Evolutionary conservation across 2,888 invertebrate species (phyloP).

Genomic region (Spilarctia lutea): DNA sequence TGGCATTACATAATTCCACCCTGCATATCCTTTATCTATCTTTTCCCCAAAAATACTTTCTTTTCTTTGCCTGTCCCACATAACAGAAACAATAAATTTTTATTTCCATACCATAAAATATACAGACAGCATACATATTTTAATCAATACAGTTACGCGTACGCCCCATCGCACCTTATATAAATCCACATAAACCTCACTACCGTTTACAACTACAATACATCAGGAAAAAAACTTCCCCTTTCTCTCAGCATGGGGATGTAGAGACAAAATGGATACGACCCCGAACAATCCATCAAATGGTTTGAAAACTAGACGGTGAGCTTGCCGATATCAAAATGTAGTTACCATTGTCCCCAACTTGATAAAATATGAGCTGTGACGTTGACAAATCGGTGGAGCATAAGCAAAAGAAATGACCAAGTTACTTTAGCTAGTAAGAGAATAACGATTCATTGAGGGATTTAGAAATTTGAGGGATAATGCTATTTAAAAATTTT

Average conservation of each 20-base stretch:
- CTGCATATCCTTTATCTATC: not conserved
- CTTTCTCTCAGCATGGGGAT: slow-evolving; percentile 38
- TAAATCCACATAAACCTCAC: slow-evolving; percentile 54
- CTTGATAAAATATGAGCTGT: slow-evolving; percentile 82
- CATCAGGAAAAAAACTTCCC: slow-evolving; percentile 54
- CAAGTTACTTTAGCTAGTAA: slow-evolving; percentile 38
- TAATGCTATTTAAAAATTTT: slow-evolving; percentile 1
- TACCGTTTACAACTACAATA: slow-evolving; percentile 54
- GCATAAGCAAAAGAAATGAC: slow-evolving; percentile 45
- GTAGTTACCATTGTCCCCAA: slow-evolving; percentile 82
- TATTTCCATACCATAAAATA: slow-evolving; percentile 16
- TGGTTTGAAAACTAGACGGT: slow-evolving; percentile 73
- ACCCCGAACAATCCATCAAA: slow-evolving; percentile 76
- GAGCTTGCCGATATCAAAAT: slow-evolving; percentile 78
- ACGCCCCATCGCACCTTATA: slow-evolving; percentile 39
- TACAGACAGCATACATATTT: slow-evolving; percentile 16
- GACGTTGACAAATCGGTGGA: slow-evolving; percentile 81
- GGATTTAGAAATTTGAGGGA: slow-evolving; percentile 18
- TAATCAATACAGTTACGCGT: slow-evolving; percentile 17
- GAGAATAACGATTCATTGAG: slow-evolving; percentile 27
- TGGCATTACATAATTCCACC: too few species aligned
- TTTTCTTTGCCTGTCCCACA: not conserved
- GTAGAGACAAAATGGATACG: slow-evolving; percentile 65
- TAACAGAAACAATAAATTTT: slow-evolving; percentile 11
- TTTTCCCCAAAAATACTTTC: not conserved